Evolutionary conservation across 2,888 invertebrate species (phyloP).

Genomic region (Malachius bipustulatus): DNA sequence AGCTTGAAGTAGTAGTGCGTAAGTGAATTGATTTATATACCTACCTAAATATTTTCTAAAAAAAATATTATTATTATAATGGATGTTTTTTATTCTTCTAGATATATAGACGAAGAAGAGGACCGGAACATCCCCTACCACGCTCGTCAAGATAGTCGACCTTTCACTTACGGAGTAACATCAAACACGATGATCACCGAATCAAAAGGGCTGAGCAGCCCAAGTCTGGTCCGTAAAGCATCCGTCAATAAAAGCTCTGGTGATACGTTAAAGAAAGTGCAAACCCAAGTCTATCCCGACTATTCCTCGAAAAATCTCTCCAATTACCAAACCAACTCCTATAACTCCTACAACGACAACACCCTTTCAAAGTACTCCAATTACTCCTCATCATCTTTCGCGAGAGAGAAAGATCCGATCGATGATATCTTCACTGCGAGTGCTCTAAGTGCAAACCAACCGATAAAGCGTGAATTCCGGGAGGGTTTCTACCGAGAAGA

Average conservation of each 20-base stretch:
- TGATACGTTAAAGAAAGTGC: constrained; percentile 34
- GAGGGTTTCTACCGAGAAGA: constrained; percentile 35
- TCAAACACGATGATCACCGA: constrained; percentile 32
- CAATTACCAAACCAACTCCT: constrained; percentile 16
- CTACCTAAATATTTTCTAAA: too few relatives aligned
- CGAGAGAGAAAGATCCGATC: constrained; percentile 30
- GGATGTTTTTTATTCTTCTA: too few relatives aligned
- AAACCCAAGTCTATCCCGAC: constrained; percentile 33
- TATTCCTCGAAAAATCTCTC: constrained; percentile 28
- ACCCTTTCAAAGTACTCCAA: constrained; percentile 1
- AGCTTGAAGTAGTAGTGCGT: too few relatives aligned
- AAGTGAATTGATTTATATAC: too few relatives aligned
- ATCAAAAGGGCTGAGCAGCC: constrained; percentile 52
- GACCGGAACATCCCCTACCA: constrained; percentile 73
- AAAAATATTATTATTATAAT: too few relatives aligned
- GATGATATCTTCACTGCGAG: constrained; percentile 36
- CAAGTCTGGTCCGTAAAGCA: constrained; percentile 71
- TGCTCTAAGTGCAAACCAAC: constrained; percentile 32
- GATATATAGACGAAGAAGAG: constrained; percentile 35
- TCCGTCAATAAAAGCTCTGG: constrained; percentile 36
- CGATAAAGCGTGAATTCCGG: constrained; percentile 31
- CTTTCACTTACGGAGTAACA: constrained; percentile 73
- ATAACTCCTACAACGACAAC: constrained; percentile 8
- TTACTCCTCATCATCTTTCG: constrained; percentile 1
- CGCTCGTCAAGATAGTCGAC: constrained; percentile 78